These are phyloP conservation scores for Acrossocheilus wenchowensis DNA, from an alignment of 2,797 vertebrate species.

Conservation along the genomic window DNA sequence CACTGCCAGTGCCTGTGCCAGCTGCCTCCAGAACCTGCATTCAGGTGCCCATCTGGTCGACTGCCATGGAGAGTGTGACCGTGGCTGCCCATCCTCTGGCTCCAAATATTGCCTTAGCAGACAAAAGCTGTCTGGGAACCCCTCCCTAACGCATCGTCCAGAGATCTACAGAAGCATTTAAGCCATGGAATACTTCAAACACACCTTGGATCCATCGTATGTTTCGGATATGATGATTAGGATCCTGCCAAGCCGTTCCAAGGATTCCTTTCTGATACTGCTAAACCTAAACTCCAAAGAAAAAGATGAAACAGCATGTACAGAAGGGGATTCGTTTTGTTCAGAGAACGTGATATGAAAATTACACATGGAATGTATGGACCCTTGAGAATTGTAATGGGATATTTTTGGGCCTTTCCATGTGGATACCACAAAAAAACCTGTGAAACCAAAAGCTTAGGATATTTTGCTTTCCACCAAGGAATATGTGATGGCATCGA, in stretches of 20 bases:
- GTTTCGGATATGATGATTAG: conserved; percentile 7
- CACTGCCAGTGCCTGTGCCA: conserved; percentile 68
- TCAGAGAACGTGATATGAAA: conserved; percentile 39
- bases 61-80: conserved; percentile 65
- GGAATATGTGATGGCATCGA: conserved; percentile 24
- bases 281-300: conserved; percentile 49
- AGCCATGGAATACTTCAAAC: conserved; percentile 16
- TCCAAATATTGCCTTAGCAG: conserved; percentile 44
- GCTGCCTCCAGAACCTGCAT: conserved; percentile 55
- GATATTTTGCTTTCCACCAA: conserved; percentile 30
- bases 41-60: conserved; percentile 65
- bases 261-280: conserved; percentile 42
- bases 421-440: conserved; percentile 38
- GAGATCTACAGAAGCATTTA: conserved; percentile 21
- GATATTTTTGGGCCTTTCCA: conserved; percentile 42
- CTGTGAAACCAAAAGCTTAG: conserved; percentile 41
- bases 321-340: conserved; percentile 32
- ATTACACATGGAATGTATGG: conserved; percentile 58
- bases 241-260: conserved; percentile 33
- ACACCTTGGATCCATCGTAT: not conserved
- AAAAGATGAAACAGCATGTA: conserved; percentile 39
- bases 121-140: conserved; percentile 43
- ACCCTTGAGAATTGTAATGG: conserved; percentile 57
- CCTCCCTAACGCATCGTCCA: not conserved
- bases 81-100: conserved; percentile 51